Conservation (phyloP, 1,140 invertebrate species). For the Limonius californicus region DNA sequence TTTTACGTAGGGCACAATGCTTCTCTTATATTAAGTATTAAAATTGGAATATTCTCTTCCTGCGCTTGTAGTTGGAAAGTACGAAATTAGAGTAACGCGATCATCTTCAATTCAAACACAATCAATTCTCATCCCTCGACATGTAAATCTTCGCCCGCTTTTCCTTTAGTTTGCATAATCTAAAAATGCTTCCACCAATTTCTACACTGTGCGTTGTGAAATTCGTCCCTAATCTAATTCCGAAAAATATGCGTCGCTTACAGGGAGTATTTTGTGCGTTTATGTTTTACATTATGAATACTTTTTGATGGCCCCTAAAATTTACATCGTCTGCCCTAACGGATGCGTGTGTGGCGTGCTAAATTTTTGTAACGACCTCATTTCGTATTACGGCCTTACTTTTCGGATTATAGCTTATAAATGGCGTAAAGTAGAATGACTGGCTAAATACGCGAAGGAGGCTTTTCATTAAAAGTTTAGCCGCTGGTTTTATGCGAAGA, state of each 20-base stretch:
- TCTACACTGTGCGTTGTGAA: no score
- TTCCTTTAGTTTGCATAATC: no score
- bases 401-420: background rate
- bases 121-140: no score
- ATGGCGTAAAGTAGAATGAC: background rate
- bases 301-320: conserved; percentile 1
- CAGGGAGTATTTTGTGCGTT: background rate
- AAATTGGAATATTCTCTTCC: no score
- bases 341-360: background rate
- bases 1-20: no score
- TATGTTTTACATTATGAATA: background rate
- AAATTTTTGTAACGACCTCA: background rate
- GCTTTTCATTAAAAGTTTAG: background rate
- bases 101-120: no score
- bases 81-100: no score
- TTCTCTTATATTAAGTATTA: no score
- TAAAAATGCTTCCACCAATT: no score
- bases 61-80: no score
- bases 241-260: background rate
- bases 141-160: no score
- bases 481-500: no score
- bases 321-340: background rate
- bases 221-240: background rate
- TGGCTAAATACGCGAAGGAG: background rate
- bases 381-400: background rate